Evolutionary conservation across 2,113 vertebrate genomes (phyloP).

Genomic region (Anseranas semipalmata): DNA sequence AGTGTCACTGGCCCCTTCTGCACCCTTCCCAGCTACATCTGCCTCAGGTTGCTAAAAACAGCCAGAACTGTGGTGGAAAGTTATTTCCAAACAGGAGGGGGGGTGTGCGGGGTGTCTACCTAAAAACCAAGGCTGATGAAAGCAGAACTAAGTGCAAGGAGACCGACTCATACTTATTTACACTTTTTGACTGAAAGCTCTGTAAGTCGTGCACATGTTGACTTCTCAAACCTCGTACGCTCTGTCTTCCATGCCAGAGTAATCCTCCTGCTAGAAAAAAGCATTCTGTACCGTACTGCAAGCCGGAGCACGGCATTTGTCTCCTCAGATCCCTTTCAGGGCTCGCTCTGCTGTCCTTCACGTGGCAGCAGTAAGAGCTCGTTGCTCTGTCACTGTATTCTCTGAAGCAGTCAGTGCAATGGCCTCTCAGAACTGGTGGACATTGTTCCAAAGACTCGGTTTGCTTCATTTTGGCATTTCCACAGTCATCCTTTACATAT

Average conservation of each 20-base stretch:
- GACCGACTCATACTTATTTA: slow-evolving; percentile 67
- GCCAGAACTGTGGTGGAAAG: slow-evolving; percentile 19
- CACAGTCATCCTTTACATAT: slow-evolving; percentile 74
- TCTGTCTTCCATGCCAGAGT: slow-evolving; percentile 52
- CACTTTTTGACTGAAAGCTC: slow-evolving; percentile 55
- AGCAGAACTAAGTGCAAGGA: slow-evolving; percentile 61
- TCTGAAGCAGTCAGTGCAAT: slow-evolving; percentile 33
- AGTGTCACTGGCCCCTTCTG: fast-evolving
- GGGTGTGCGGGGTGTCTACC: neutral
- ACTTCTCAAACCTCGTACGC: slow-evolving; percentile 14
- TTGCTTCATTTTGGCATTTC: slow-evolving; percentile 77
- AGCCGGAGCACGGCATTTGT: neutral
- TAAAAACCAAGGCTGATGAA: slow-evolving; percentile 39
- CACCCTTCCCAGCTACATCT: neutral
- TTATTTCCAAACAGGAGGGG: neutral
- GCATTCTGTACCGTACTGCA: slow-evolving; percentile 16
- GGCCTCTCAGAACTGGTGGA: slow-evolving; percentile 39
- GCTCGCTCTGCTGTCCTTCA: slow-evolving; percentile 36
- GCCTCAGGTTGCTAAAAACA: neutral
- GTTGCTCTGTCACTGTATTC: slow-evolving; percentile 42
- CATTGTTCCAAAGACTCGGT: slow-evolving; percentile 69
- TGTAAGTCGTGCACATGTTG: slow-evolving; percentile 9
- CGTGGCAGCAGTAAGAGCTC: slow-evolving; percentile 11
- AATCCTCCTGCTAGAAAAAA: slow-evolving; percentile 36
- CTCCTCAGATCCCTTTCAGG: neutral